These are phyloP conservation scores for Pseudopipra pipra DNA, from an alignment of 2,113 vertebrate species.

Conservation along the genomic window DNA sequence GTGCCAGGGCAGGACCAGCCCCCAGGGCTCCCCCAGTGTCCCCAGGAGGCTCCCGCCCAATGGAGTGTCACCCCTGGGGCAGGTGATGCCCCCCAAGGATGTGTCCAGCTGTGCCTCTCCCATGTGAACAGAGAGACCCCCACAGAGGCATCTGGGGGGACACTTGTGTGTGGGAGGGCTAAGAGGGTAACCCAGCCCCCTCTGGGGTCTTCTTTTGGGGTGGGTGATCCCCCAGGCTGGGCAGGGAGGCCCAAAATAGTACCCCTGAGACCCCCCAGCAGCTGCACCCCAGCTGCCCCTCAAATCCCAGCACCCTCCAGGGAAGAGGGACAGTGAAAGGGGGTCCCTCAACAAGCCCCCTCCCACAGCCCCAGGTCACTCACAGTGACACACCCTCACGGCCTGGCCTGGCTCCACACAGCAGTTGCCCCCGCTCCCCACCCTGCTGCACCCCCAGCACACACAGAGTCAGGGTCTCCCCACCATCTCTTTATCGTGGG, in stretches of 20 bases:
- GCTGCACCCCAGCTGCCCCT: not conserved
- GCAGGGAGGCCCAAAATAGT: not conserved
- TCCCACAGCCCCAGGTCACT: fast-evolving
- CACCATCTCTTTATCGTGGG: not conserved
- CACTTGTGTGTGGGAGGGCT: not conserved
- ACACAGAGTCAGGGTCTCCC: not conserved
- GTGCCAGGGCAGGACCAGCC: fast-evolving
- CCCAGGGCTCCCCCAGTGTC: not conserved
- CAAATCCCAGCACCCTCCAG: not conserved
- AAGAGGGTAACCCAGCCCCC: no score
- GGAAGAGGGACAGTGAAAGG: fast-evolving
- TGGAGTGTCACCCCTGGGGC: not conserved
- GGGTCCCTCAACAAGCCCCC: no score
- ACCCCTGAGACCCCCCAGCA: fast-evolving
- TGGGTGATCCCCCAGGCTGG: not conserved
- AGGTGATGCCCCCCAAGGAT: not conserved
- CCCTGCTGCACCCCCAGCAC: not conserved
- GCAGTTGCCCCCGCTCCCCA: no score
- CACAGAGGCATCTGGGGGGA: no score
- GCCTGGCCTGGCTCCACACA: not conserved
- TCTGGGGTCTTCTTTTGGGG: no score
- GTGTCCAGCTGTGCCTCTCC: not conserved
- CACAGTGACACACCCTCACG: fast-evolving
- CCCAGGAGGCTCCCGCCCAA: not conserved
- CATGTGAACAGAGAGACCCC: not conserved